Evolutionary conservation across 2,113 vertebrate species (phyloP).

Genomic region (Anhinga anhinga): DNA sequence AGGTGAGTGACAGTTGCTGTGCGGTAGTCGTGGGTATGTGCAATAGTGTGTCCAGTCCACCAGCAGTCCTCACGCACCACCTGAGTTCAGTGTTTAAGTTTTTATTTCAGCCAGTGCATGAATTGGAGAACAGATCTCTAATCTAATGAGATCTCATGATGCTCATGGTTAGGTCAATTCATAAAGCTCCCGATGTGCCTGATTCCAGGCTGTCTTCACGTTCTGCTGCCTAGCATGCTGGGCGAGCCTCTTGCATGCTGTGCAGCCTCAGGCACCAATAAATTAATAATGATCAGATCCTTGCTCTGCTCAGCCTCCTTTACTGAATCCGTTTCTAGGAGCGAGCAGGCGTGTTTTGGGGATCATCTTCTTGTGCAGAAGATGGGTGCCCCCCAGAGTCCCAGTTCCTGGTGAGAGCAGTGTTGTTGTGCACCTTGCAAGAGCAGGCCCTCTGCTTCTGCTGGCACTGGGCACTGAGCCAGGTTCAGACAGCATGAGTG

Average conservation of each 20-base stretch:
- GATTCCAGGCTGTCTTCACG: neutral
- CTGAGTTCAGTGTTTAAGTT: neutral
- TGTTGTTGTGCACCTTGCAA: neutral
- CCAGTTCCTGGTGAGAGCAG: neutral
- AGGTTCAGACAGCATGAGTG: neutral
- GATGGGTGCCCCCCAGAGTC: neutral
- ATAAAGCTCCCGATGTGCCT: neutral
- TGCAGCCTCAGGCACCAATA: neutral
- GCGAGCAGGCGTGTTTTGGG: accelerated
- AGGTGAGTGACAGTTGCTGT: constrained; percentile 66
- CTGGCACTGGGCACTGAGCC: neutral
- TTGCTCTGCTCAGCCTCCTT: neutral
- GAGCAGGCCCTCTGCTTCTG: neutral
- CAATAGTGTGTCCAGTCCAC: neutral
- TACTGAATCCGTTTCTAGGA: neutral
- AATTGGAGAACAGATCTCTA: neutral
- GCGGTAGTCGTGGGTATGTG: accelerated
- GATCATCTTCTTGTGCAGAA: neutral
- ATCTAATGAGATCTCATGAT: neutral
- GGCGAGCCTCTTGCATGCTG: neutral
- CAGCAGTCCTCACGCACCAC: neutral
- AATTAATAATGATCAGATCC: neutral
- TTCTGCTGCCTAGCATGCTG: neutral
- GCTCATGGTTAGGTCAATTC: accelerated
- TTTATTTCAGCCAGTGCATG: neutral